These are phyloP conservation scores for Periophthalmus modestus DNA, from an alignment of 2,113 vertebrate genomes.

Conservation along the genomic window DNA sequence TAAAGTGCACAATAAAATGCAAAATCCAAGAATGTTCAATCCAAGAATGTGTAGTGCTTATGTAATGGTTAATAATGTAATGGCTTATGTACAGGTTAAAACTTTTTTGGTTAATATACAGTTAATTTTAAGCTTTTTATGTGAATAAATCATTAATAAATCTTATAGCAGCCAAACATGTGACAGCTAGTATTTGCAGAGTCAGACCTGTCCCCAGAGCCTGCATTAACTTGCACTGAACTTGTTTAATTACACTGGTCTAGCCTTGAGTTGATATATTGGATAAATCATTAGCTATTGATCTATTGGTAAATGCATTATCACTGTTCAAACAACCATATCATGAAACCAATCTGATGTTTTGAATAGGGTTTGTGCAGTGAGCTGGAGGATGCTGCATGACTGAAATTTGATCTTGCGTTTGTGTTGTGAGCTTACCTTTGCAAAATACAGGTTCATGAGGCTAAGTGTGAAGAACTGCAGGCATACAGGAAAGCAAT, in stretches of 20 bases:
- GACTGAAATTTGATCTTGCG: not conserved
- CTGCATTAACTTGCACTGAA: not conserved
- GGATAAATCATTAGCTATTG: not conserved
- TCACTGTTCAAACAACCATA: not conserved
- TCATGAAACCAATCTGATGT: not conserved
- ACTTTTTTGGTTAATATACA: not conserved
- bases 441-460: conserved; percentile 96
- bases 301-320: not conserved
- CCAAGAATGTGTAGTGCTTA: not conserved
- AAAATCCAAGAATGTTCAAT: not conserved
- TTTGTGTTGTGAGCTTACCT: conserved; percentile 79
- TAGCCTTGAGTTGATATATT: not conserved
- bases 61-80: no score
- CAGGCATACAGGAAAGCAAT: conserved; percentile 96
- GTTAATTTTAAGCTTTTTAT: not conserved
- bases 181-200: not conserved
- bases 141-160: not conserved
- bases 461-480: conserved; percentile 98
- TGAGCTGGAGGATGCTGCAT: not conserved
- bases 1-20: not conserved
- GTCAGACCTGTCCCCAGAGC: not conserved
- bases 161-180: not conserved
- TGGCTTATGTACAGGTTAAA: not conserved
- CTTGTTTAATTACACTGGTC: not conserved
- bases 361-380: not conserved